Percentiles rank a stretch among this genome's conserved stretches.
phyloP scores from a whole-genome alignment of 2,113 vertebrate genomes.

The Etia nguti region DNA sequence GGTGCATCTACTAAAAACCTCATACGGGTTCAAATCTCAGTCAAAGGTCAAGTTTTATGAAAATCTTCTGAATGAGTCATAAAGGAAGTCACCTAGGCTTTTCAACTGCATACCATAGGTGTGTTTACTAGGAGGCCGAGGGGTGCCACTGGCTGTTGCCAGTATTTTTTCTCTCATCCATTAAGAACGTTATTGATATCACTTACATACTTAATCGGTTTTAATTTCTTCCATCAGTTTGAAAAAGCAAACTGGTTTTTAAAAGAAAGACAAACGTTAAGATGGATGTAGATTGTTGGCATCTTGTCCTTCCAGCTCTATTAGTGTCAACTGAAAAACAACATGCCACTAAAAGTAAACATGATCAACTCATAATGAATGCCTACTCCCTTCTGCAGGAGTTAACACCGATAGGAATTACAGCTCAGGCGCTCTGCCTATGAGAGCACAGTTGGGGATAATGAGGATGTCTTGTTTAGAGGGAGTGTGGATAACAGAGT shows the following conservation, averaged over 20 bases:
- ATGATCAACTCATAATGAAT: not conserved
- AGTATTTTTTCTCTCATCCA: not conserved
- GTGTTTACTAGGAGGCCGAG: not conserved
- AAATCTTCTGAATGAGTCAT: not conserved
- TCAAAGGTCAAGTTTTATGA: not conserved
- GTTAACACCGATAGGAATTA: conserved; percentile 15
- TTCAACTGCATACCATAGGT: not conserved
- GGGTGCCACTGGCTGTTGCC: not conserved
- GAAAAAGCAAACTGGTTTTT: not conserved
- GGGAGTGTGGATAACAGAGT: not conserved
- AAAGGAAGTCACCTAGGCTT: not conserved
- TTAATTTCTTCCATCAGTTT: not conserved
- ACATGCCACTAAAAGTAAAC: conserved; percentile 15
- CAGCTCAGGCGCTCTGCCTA: conserved; percentile 10
- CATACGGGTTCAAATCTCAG: not conserved
- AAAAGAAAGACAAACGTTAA: not conserved
- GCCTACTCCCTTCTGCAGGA: not conserved
- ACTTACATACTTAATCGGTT: not conserved
- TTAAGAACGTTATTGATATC: not conserved
- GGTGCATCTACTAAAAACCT: not conserved
- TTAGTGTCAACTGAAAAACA: conserved; percentile 10
- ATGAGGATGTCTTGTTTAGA: not conserved
- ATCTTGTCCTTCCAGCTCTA: not conserved
- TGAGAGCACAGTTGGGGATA: not conserved
- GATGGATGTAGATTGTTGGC: not conserved